Evolutionary conservation across 2,797 vertebrate genomes (phyloP), one percentile per base, ranked within the genome.

Genomic region (Smutsia temminckii): DNA sequence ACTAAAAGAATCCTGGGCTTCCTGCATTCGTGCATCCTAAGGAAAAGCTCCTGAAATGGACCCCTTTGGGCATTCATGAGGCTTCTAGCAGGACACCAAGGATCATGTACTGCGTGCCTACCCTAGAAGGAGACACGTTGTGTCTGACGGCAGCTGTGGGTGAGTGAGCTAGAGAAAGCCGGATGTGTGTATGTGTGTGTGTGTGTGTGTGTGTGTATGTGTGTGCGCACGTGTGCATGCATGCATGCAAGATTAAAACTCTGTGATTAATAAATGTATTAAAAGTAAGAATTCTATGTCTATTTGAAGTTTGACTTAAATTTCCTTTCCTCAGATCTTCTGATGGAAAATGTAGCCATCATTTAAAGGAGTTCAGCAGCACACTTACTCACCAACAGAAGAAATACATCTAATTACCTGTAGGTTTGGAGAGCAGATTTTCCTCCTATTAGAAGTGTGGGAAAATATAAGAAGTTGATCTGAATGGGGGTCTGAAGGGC

Each of bases 191-290:
- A n/a, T n/a, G 32, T 27, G 40, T 14, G 64, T 29, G 34, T 32
- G 74, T 18, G n/a, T 7, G 13, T 5, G 8, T 34, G 40, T 13
- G 0, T 0, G 5, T 2, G 6, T 10, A 1, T 37, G 37, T 37
- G 37, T 37, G 37, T 4, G 0, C 0, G 2, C 1, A 6, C 17
- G 3, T 1, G 14, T 7, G 4, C 17, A n/a, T 21, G 20, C 0
- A 7, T 2, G 3, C 10, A 66, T 3, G 5, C 29, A 74, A 14
- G 27, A 8, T 23, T 63, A 23, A 85, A 40, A 40, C 34, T 53
- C 25, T 55, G 6, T n/a, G 78, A 61, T 46, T 59, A 74, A 72
- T 40, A 9, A 59, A 57, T 78, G 2, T 42, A 37, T 83, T 80
- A 71, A 79, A 84, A 77, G 21, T 85, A 57, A 77, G 23, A 83